These are phyloP conservation scores for Zaprionus gabonicus DNA, from an alignment of 1,140 invertebrate species.

Conservation along the genomic window DNA sequence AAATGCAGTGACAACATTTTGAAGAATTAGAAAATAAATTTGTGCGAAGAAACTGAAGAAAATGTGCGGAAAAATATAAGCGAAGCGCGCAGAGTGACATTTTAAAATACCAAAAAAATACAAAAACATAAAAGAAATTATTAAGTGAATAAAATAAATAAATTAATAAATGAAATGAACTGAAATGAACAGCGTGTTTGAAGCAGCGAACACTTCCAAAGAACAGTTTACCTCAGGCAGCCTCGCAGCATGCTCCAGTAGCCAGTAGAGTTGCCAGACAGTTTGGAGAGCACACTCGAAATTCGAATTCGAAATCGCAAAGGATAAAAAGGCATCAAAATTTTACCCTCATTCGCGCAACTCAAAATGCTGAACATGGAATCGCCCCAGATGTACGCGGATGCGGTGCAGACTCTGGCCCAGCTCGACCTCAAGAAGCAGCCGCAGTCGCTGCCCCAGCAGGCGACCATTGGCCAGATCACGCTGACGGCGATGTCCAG, in stretches of 20 bases:
- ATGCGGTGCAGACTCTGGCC: conserved; percentile 84
- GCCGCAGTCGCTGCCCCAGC: conserved; percentile 81
- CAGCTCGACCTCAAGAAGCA: conserved; percentile 84
- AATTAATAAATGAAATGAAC: background rate
- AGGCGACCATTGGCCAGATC: conserved; percentile 85
- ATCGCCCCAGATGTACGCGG: conserved; percentile 89
- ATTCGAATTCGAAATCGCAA: too few relatives aligned
- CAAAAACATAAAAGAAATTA: conserved; percentile 11
- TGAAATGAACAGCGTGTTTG: conserved; percentile 13
- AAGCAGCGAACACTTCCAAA: conserved; percentile 40
- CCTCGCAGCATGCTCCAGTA: conserved; percentile 26
- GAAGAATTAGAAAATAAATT: conserved; percentile 30
- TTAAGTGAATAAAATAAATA: background rate
- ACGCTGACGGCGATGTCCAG: conserved; percentile 85
- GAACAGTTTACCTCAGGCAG: conserved; percentile 45
- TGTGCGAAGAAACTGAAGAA: conserved; percentile 19
- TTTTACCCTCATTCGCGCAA: conserved; percentile 81
- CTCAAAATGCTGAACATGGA: conserved; percentile 86
- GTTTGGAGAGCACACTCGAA: too few relatives aligned
- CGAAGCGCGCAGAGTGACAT: conserved; percentile 1
- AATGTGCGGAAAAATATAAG: background rate
- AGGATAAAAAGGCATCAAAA: conserved; percentile 69
- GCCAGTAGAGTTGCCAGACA: too few relatives aligned
- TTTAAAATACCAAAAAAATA: conserved; percentile 11
- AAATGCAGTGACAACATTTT: conserved; percentile 61